Conservation (phyloP, 2,113 vertebrate genomes). For the Chlorodrepanis virens region DNA sequence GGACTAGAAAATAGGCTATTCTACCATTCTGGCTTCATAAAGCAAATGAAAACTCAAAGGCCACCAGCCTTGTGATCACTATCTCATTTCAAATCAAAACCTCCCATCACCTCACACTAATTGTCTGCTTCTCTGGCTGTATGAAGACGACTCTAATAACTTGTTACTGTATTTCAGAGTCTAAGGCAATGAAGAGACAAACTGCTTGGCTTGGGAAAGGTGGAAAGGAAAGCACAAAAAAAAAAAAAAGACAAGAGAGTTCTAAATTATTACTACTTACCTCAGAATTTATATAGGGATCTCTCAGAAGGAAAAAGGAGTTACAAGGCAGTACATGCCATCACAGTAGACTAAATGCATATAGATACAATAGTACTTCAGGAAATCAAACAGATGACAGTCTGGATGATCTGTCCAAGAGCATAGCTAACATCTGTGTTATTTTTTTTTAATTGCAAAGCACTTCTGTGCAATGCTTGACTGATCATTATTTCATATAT, state of each 20-base stretch:
- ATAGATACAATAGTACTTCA: background rate
- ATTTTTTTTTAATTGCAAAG: background rate
- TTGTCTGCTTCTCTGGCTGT: background rate
- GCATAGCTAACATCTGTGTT: background rate
- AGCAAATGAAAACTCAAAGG: background rate
- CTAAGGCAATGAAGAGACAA: background rate
- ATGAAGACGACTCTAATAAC: background rate
- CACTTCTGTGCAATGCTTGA: background rate
- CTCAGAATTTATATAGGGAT: background rate
- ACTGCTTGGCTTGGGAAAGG: background rate
- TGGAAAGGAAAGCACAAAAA: background rate
- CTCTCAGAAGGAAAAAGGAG: background rate
- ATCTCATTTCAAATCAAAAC: background rate
- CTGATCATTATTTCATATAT: background rate
- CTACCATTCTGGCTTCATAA: background rate
- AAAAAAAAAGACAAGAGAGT: background rate
- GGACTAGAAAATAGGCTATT: background rate
- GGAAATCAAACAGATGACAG: background rate
- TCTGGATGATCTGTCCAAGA: background rate
- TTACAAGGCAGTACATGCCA: background rate
- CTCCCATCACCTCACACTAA: background rate
- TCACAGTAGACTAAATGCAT: background rate
- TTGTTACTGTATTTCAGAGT: background rate
- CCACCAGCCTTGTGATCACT: background rate
- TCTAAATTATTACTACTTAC: background rate